Percentiles rank a stretch among this genome's conserved stretches.
phyloP scores from a whole-genome alignment of 2,888 invertebrate species.

The Cheilosia vulpina region DNA sequence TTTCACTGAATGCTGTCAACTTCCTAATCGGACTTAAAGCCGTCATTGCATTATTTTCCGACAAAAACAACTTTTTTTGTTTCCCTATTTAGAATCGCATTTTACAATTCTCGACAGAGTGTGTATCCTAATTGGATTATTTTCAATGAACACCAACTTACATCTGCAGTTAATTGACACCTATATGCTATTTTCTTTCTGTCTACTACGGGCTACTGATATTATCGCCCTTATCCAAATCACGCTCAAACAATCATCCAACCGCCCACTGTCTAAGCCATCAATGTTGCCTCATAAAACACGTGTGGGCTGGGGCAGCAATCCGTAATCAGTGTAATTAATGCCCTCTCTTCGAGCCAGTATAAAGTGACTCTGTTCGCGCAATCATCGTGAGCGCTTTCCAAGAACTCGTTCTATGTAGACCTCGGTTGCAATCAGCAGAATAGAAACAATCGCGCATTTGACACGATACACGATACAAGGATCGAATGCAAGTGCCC shows the following conservation, averaged over 20 bases:
- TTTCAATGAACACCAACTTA: background rate
- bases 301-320: constrained; percentile 30
- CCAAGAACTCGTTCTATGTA: constrained; percentile 33
- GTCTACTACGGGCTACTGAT: background rate
- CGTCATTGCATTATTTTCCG: background rate
- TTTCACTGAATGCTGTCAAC: background rate
- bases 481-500: constrained; percentile 28
- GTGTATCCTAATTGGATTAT: background rate
- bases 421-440: constrained; percentile 19
- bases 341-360: constrained; percentile 19
- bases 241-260: constrained; percentile 21
- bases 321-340: constrained; percentile 30
- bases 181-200: background rate
- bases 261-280: constrained; percentile 23
- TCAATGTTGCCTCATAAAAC: constrained; percentile 12
- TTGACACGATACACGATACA: background rate
- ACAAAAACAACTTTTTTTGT: background rate
- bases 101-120: background rate
- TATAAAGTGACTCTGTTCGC: constrained; percentile 18
- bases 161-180: constrained; percentile 23
- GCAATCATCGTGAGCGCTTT: constrained; percentile 26
- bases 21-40: background rate
- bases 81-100: background rate
- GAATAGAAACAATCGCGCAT: constrained; percentile 3
- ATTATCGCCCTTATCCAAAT: constrained; percentile 28